Conservation (phyloP, 92 coral and sea anemone genomes). For the Zoanthus solanderi region DNA sequence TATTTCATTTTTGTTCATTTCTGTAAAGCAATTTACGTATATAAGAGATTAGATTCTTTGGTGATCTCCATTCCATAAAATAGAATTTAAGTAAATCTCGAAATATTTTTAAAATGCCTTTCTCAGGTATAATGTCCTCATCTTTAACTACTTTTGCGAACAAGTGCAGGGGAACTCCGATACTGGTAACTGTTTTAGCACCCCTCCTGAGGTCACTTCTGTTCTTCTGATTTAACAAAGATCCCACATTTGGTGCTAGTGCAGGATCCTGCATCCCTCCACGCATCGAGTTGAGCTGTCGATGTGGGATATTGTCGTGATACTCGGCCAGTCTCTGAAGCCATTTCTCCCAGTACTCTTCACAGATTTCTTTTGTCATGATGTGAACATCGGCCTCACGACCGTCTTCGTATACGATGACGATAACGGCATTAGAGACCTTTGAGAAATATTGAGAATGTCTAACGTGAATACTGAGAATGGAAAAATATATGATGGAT, state of each 20-base stretch:
- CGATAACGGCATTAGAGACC: constrained; percentile 81
- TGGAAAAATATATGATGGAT: background rate
- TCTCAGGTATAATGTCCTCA: constrained; percentile 67
- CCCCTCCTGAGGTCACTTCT: background rate
- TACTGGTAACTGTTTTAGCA: constrained; percentile 52
- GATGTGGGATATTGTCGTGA: constrained; percentile 53
- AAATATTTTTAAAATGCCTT: background rate
- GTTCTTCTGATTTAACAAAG: constrained; percentile 2
- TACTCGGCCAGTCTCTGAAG: constrained; percentile 77
- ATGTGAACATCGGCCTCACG: constrained; percentile 85
- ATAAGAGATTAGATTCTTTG: background rate
- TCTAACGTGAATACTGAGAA: background rate
- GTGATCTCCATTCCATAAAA: background rate
- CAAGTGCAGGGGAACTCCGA: constrained; percentile 59
- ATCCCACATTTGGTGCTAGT: background rate
- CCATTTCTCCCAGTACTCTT: constrained; percentile 90
- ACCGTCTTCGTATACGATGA: constrained; percentile 91
- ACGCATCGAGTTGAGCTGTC: background rate
- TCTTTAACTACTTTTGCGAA: constrained; percentile 74
- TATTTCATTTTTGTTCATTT: background rate
- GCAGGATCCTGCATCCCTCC: background rate
- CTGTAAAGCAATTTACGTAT: constrained; percentile 8
- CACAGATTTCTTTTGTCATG: constrained; percentile 73
- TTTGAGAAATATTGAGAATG: constrained; percentile 3
- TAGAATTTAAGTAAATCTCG: background rate